phyloP scores from a whole-genome alignment of 2,113 vertebrate species.

The Anguilla japonica region DNA sequence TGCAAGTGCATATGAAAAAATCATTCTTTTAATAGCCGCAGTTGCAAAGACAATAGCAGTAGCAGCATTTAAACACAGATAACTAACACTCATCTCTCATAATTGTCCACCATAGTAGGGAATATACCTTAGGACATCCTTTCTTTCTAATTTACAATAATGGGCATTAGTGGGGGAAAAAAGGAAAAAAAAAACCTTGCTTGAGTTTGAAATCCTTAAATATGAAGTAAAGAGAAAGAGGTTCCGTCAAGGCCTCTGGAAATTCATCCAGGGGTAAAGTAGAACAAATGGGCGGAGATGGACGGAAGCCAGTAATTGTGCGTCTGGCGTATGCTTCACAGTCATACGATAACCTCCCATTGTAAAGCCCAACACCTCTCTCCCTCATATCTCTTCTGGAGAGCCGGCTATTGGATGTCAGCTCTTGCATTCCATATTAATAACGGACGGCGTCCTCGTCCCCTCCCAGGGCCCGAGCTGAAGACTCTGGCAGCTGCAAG shows the following conservation, averaged over 20 bases:
- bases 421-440: slow-evolving; percentile 12
- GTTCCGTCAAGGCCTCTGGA: not conserved
- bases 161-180: not conserved
- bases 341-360: slow-evolving; percentile 20
- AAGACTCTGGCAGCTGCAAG: slow-evolving; percentile 26
- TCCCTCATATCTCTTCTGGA: slow-evolving; percentile 2
- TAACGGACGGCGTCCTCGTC: slow-evolving; percentile 15
- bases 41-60: not conserved
- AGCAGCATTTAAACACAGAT: not conserved
- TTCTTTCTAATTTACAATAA: not conserved
- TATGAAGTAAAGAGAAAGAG: not conserved
- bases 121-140: not conserved
- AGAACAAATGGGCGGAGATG: not conserved
- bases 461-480: slow-evolving; percentile 10
- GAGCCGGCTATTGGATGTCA: slow-evolving; percentile 26
- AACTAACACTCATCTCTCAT: not conserved
- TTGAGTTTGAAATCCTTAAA: not conserved
- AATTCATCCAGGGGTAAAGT: not conserved
- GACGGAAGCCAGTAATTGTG: not conserved
- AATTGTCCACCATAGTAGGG: not conserved
- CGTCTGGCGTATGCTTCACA: slow-evolving; percentile 22
- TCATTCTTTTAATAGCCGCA: not conserved
- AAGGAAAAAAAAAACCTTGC: not conserved
- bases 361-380: not conserved
- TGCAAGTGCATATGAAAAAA: not conserved